phyloP scores from a whole-genome alignment of 2,113 vertebrate genomes.

The Campylomormyrus numenius region DNA sequence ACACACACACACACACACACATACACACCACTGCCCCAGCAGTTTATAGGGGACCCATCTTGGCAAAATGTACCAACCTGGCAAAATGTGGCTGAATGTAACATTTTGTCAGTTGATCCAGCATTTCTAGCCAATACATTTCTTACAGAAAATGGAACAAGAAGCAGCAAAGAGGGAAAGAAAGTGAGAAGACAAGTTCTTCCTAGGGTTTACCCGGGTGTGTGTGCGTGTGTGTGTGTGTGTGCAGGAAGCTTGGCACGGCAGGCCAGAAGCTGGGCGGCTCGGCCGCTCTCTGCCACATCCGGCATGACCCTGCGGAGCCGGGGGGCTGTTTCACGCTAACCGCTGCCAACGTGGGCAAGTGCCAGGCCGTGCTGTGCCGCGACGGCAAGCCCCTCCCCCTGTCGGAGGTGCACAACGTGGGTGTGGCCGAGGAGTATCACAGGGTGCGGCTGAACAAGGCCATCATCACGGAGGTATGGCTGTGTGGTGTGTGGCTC shows the following conservation, averaged over 20 bases:
- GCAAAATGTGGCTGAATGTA: not conserved
- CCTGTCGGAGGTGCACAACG: slow-evolving; percentile 76
- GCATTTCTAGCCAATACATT: not conserved
- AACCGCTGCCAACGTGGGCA: slow-evolving; percentile 93
- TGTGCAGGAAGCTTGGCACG: slow-evolving; percentile 83
- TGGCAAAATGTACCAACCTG: not conserved
- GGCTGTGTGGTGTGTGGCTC: not conserved
- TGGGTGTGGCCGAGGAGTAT: slow-evolving; percentile 43
- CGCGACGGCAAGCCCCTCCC: slow-evolving; percentile 84
- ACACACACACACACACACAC: too few species aligned
- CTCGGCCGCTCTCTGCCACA: slow-evolving; percentile 91
- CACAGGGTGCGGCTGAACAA: slow-evolving; percentile 47
- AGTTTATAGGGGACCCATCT: not conserved
- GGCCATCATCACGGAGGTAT: slow-evolving; percentile 66
- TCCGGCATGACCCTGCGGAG: slow-evolving; percentile 89
- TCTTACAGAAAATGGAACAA: not conserved
- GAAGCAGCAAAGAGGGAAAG: not conserved
- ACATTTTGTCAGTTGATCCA: not conserved
- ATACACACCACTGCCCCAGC: not conserved
- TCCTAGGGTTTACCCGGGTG: not conserved
- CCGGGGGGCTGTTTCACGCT: slow-evolving; percentile 86
- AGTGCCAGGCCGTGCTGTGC: slow-evolving; percentile 90
- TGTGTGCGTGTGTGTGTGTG: not conserved
- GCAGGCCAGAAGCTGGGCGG: slow-evolving; percentile 95
- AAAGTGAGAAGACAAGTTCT: not conserved